phyloP scores from a whole-genome alignment of 2,113 vertebrate genomes.

The Hydropotes inermis region DNA sequence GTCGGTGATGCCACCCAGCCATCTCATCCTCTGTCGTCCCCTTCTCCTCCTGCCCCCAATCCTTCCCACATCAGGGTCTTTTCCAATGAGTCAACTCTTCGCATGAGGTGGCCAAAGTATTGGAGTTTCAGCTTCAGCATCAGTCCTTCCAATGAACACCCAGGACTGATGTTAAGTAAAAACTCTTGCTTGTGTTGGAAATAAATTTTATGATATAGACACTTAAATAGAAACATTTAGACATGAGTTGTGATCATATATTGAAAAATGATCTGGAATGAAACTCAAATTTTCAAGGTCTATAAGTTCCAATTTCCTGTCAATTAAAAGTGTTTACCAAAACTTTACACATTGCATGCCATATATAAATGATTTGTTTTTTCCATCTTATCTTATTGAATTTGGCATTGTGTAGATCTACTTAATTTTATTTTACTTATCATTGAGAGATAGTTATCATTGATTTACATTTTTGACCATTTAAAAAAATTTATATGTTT shows the following conservation, averaged over 20 bases:
- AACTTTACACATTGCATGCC: neutral
- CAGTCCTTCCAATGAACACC: too few relatives aligned
- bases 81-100: too few relatives aligned
- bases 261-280: neutral
- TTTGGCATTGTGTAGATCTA: neutral
- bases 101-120: too few relatives aligned
- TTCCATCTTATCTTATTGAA: neutral
- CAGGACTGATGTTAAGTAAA: neutral
- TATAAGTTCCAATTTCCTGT: neutral
- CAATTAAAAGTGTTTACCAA: neutral
- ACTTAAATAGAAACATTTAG: neutral
- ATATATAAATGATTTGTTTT: neutral
- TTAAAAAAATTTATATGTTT: too few relatives aligned
- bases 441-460: too few relatives aligned
- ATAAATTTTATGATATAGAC: neutral
- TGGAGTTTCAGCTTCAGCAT: too few relatives aligned
- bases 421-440: too few relatives aligned
- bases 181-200: neutral
- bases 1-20: too few relatives aligned
- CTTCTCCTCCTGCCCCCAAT: too few relatives aligned
- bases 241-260: neutral
- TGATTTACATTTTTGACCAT: too few relatives aligned
- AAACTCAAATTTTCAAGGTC: neutral
- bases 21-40: too few relatives aligned
- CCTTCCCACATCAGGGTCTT: too few relatives aligned